These are phyloP conservation scores for Quadriops clusia DNA, from an alignment of 2,888 invertebrate species.

Conservation along the genomic window DNA sequence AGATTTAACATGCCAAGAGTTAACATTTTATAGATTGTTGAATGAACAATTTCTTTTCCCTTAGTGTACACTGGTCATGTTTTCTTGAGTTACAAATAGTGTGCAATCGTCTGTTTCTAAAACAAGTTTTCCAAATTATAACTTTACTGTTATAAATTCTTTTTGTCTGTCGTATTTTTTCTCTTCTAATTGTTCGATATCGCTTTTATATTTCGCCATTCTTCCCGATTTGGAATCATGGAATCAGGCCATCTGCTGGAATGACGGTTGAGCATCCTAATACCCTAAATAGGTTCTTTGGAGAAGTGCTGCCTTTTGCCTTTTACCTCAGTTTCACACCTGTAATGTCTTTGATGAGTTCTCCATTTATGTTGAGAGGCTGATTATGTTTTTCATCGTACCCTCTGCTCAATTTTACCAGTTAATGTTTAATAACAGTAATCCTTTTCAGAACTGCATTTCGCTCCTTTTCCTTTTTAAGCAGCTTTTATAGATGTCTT, in stretches of 20 bases:
- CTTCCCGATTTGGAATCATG: slow-evolving; percentile 50
- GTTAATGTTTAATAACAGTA: slow-evolving; percentile 60
- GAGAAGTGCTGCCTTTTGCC: too few species aligned
- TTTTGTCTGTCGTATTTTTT: slow-evolving; percentile 46
- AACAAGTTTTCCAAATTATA: slow-evolving; percentile 34
- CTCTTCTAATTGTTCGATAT: slow-evolving; percentile 47
- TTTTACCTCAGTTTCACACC: too few species aligned
- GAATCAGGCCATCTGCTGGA: slow-evolving; percentile 43
- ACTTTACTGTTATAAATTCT: slow-evolving; percentile 29
- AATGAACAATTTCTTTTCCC: too few species aligned
- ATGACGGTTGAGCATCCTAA: slow-evolving; percentile 43
- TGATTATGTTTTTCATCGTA: slow-evolving; percentile 43
- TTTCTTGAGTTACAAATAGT: slow-evolving; percentile 48
- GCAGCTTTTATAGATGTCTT: slow-evolving; percentile 72
- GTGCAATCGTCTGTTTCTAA: slow-evolving; percentile 35
- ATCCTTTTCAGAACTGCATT: slow-evolving; percentile 59
- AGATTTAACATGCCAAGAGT: too few species aligned
- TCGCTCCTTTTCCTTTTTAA: slow-evolving; percentile 79
- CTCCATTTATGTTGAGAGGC: slow-evolving; percentile 51
- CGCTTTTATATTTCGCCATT: slow-evolving; percentile 44
- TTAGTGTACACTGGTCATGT: slow-evolving; percentile 52
- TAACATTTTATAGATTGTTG: too few species aligned
- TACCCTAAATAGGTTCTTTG: slow-evolving; percentile 41
- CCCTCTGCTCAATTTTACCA: slow-evolving; percentile 42
- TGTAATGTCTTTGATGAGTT: slow-evolving; percentile 49